A percentile compares a stretch with the other conserved stretches of the same genome.
phyloP scores from a whole-genome alignment of 2,113 vertebrate species.

The Planiliza haematocheilus region DNA sequence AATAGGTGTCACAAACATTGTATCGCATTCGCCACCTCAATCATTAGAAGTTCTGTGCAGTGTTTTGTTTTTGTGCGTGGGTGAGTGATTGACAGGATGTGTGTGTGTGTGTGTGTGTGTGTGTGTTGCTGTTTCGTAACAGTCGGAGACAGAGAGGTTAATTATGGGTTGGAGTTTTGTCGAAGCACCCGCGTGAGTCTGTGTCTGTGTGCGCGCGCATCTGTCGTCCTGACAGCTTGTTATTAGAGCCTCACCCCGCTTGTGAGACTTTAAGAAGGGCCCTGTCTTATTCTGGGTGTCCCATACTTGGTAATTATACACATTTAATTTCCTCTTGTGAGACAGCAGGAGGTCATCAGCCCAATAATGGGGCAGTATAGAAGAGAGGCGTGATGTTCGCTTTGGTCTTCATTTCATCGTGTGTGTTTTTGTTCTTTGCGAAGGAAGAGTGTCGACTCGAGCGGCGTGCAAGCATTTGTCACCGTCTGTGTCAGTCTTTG shows the following conservation, averaged over 20 bases:
- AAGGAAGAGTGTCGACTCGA: constrained; percentile 15
- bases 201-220: constrained; percentile 29
- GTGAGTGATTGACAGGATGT: constrained; percentile 36
- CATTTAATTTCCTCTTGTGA: constrained; percentile 57
- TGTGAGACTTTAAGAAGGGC: constrained; percentile 58
- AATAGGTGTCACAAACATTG: constrained; percentile 19
- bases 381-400: constrained; percentile 31
- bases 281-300: constrained; percentile 59
- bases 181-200: constrained; percentile 38
- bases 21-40: constrained; percentile 35
- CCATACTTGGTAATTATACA: constrained; percentile 64
- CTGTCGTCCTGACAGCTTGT: constrained; percentile 62
- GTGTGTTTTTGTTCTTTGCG: constrained; percentile 13
- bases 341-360: constrained; percentile 42
- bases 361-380: constrained; percentile 25
- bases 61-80: constrained; percentile 50
- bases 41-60: constrained; percentile 35
- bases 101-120: constrained; percentile 15
- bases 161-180: constrained; percentile 46
- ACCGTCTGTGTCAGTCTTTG: constrained; percentile 34
- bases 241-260: constrained; percentile 65
- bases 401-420: constrained; percentile 26
- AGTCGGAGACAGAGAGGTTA: constrained; percentile 34
- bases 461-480: constrained; percentile 47
- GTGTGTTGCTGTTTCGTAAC: constrained; percentile 37